Base-by-base conservation (phyloP, 2,113 vertebrate genomes). In the Potamarius usumacintae region DNA sequence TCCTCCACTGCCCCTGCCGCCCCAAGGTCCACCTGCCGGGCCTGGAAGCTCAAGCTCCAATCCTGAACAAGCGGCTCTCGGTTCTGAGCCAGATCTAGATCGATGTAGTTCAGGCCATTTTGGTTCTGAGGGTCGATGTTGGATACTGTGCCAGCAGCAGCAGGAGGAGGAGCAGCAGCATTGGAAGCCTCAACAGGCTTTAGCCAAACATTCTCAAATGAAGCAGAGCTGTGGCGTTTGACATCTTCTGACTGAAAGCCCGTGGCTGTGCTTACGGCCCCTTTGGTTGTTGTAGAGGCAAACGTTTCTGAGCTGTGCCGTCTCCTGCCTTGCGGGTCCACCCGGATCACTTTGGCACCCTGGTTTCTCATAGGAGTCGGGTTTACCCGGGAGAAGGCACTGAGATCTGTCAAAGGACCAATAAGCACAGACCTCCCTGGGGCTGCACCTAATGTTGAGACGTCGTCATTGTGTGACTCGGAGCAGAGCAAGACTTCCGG, bases 41-140 rank as follows among this genome's bases (percentile, higher is more conserved):
- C 86, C 88, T 92, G 94, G 17, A 89, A 88, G 34, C 57, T 82
- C n/a, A 84, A 86, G 89, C 89, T 85, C 74, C 88, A 91, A 62
- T 93, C 93, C 63, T 89, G 90, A 74, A 92, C 91, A 87, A 91
- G 94, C 84, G 95, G 57, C 72, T 88, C 89, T 25, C 82, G 93
- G 89, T 95, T 96, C 90, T 95, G 96, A 89, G 92, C 95, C 91
- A 97, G 92, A 94, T 97, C 97, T 94, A 97, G 90, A 92, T 97
- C 96, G 50, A 97, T 97, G 92, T 97, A 97, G 92, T 97, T 97
- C 82, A 97, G 96, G 42, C 95, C 96, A 30, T 96, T 97, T 92
- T 95, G 96, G 87, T 89, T 78, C 82, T 90, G 87, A 74, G 74
- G 85, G 82, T 85, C 0, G 34, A 58, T 48, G 91, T 90, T 86